phyloP scores from a whole-genome alignment of 2,797 vertebrate genomes.

The Poeciliopsis paucimaculata region DNA sequence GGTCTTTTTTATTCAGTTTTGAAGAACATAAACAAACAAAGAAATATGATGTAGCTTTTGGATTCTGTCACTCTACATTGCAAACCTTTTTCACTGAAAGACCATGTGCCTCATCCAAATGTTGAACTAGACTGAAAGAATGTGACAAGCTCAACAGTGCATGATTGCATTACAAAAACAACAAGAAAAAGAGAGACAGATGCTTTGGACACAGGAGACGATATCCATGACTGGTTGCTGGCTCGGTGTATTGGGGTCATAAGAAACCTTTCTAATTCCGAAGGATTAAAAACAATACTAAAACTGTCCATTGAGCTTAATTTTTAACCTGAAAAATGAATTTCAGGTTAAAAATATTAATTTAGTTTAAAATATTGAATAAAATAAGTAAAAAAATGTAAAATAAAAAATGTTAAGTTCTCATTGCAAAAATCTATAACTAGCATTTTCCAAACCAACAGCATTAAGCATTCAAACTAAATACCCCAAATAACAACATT shows the following conservation, averaged over 20 bases:
- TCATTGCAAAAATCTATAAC: background rate
- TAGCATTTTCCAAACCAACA: background rate
- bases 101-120: background rate
- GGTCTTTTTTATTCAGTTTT: background rate
- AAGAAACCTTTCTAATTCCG: background rate
- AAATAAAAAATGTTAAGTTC: background rate
- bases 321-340: background rate
- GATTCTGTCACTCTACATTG: background rate
- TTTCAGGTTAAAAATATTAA: background rate
- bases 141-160: background rate
- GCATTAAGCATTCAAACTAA: background rate
- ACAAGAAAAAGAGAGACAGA: background rate
- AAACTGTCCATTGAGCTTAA: background rate
- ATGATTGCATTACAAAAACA: background rate
- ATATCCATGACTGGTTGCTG: conserved; percentile 3
- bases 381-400: background rate
- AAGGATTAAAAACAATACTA: background rate
- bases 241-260: background rate
- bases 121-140: background rate
- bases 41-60: background rate
- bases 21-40: background rate
- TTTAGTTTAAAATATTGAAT: background rate
- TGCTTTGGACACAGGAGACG: background rate
- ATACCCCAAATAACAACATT: background rate
- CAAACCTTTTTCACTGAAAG: background rate